Evolutionary conservation across 2,888 invertebrate genomes (phyloP), one percentile per base, ranked within the genome.

Genomic region (Tillus elongatus): DNA sequence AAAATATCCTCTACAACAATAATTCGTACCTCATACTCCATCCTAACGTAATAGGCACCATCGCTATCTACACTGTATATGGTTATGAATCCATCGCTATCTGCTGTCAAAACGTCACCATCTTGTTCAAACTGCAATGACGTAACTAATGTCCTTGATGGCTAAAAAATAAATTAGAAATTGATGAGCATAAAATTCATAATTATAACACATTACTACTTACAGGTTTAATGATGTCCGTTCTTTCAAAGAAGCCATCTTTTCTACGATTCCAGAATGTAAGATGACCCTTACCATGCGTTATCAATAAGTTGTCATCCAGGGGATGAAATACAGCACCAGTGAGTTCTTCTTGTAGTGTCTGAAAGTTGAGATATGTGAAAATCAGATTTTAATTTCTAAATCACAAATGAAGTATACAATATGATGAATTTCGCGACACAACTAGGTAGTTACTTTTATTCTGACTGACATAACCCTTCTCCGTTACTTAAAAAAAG

Each of bases 261-360:
- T 89, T 89, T 43, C 88, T 72, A 39, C 90, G 73, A 53, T 88
- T 90, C 92, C 92, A 93, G 64, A 92, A 91, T 0, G 90, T 87
- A 44, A 93, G 66, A 60, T 92, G 91, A 1, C 89, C 89, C 49
- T 86, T 84, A 2, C 93, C 93, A 56, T 88, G 89, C 0, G 91
- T 92, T 46, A 93, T 87, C 42, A 92, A 75, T 13, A 91, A 72
- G 63, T 89, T 90, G 58, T 92, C 90, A 57, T 92, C 92, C 15
- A 87, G 69, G 0, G 92, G 91, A 63, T 92, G 92, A 64, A 93
- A 93, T 1, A 83, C 82, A 0, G 89, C 89, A 0, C 90, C 89
- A 0, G 84, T 84, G 29, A 93, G 67, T 51, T 88, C 85, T 61
- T 91, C 90, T 70, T 87, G 87, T 19, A 89, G 70, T 0, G 90